Evolutionary conservation across 2,888 invertebrate genomes (phyloP).

Genomic region (Torymus auratus): DNA sequence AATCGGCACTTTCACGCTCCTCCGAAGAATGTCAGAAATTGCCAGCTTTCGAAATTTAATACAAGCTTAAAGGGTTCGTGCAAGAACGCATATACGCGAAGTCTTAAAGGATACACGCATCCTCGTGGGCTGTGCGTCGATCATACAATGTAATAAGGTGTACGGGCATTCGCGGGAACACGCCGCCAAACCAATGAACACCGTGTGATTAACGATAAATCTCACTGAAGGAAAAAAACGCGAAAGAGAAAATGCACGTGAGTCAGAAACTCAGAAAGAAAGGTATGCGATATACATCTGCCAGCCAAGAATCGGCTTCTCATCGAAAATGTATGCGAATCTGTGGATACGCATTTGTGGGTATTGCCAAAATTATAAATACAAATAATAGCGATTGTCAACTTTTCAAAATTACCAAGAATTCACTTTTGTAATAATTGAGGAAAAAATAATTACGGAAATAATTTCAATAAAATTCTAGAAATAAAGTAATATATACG

Average conservation of each 20-base stretch:
- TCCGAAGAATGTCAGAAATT: slow-evolving; percentile 29
- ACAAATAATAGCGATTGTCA: background rate
- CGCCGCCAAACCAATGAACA: background rate
- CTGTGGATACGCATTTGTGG: background rate
- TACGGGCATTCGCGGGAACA: background rate
- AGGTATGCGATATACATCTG: too few relatives aligned
- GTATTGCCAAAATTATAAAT: background rate
- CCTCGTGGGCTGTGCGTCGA: too few relatives aligned
- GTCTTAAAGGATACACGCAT: slow-evolving; percentile 4
- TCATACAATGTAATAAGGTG: slow-evolving; percentile 16
- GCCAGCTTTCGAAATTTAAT: slow-evolving; percentile 17
- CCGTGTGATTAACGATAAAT: slow-evolving; percentile 32
- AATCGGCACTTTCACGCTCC: slow-evolving; percentile 11
- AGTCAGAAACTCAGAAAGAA: too few relatives aligned
- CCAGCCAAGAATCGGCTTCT: background rate
- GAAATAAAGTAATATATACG: too few relatives aligned
- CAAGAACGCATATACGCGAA: background rate
- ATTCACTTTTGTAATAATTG: too few relatives aligned
- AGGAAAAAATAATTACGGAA: too few relatives aligned
- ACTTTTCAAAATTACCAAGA: too few relatives aligned
- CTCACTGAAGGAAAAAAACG: slow-evolving; percentile 12
- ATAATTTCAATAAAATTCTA: too few relatives aligned
- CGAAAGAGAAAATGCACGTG: slow-evolving; percentile 1
- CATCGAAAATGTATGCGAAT: slow-evolving; percentile 3
- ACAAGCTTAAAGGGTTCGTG: background rate